Conservation (phyloP, 2,888 invertebrate genomes). For the Latrodectus hesperus region DNA sequence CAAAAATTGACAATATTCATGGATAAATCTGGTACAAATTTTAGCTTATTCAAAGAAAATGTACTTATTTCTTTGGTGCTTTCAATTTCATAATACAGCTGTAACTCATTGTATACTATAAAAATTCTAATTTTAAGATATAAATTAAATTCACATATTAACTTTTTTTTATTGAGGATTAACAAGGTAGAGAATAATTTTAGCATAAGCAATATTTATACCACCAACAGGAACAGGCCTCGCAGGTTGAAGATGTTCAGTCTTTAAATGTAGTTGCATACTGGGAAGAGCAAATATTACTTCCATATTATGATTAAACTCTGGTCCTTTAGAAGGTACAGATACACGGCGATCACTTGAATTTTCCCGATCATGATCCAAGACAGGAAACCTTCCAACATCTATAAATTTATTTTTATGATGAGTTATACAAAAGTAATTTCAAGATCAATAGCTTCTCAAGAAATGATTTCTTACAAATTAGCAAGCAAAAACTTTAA, state of each 20-base stretch:
- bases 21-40: too few species aligned
- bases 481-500: too few species aligned
- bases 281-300: slow-evolving; percentile 97
- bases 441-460: too few species aligned
- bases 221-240: slow-evolving; percentile 75
- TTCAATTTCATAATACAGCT: too few species aligned
- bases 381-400: slow-evolving; percentile 91
- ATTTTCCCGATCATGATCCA: slow-evolving; percentile 79
- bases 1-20: too few species aligned
- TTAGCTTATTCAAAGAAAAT: too few species aligned
- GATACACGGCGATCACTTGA: slow-evolving; percentile 63
- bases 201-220: neutral
- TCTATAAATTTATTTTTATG: slow-evolving; percentile 77
- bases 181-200: too few species aligned
- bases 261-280: slow-evolving; percentile 92
- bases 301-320: slow-evolving; percentile 89
- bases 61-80: too few species aligned
- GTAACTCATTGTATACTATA: too few species aligned
- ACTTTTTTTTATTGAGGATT: neutral
- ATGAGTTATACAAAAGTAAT: neutral
- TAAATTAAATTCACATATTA: neutral
- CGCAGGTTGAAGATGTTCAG: slow-evolving; percentile 89
- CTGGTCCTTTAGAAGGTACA: slow-evolving; percentile 79
- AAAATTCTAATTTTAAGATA: too few species aligned
- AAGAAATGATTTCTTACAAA: too few species aligned